Evolutionary conservation across 2,888 invertebrate species (phyloP).

Genomic region (Ormyrus rosae): DNA sequence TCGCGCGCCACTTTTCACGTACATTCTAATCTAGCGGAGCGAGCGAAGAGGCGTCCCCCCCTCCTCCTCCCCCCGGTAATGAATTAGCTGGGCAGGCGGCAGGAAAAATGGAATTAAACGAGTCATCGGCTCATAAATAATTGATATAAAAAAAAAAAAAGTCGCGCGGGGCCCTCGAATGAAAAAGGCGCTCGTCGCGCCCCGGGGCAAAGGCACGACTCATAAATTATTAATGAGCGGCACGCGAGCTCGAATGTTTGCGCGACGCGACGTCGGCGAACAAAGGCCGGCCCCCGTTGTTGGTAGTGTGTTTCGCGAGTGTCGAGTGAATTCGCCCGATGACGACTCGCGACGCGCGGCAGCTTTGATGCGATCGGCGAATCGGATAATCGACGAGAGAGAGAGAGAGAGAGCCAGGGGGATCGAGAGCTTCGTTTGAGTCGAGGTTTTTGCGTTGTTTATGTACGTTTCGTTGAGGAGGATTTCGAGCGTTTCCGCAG

Average conservation of each 20-base stretch:
- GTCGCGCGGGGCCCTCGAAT: not conserved
- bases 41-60: constrained; percentile 8
- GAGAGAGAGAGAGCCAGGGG: too few species aligned
- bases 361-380: too few species aligned
- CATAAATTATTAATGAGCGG: constrained; percentile 51
- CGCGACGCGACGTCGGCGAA: not conserved
- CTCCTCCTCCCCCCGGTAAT: not conserved
- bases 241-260: constrained; percentile 16
- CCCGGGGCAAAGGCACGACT: not conserved
- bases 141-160: constrained; percentile 50
- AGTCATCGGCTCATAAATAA: constrained; percentile 55
- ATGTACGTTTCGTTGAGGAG: too few species aligned
- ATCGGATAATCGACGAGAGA: too few species aligned
- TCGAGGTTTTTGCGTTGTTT: too few species aligned
- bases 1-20: constrained; percentile 18
- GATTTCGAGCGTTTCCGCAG: too few species aligned
- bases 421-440: too few species aligned
- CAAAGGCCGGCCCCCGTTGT: not conserved
- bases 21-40: not conserved
- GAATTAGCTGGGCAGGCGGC: constrained; percentile 24
- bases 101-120: constrained; percentile 56
- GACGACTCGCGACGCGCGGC: too few species aligned
- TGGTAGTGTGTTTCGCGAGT: too few species aligned
- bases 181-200: constrained; percentile 4
- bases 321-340: too few species aligned